Conservation (phyloP, 1,140 invertebrate genomes). For the Adoxophyes honmai region DNA sequence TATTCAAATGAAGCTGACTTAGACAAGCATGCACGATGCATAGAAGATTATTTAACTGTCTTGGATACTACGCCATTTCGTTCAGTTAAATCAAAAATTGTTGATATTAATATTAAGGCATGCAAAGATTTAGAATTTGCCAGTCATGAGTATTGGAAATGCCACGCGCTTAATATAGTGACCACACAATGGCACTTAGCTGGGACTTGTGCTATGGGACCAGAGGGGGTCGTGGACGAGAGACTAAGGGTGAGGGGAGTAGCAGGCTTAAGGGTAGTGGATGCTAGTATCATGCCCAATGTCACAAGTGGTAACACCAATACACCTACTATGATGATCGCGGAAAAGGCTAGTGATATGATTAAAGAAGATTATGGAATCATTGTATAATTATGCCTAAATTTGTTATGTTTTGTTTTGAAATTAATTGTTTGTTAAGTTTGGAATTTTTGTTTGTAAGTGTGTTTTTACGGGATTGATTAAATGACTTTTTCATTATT, state of each 20-base stretch:
- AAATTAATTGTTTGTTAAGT: too few relatives aligned
- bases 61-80: conserved; percentile 52
- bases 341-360: conserved; percentile 78
- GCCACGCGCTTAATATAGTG: conserved; percentile 81
- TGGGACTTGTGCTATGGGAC: conserved; percentile 91
- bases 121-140: conserved; percentile 83
- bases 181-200: conserved; percentile 90
- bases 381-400: too few relatives aligned
- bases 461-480: too few relatives aligned
- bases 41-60: neutral
- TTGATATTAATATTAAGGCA: conserved; percentile 81
- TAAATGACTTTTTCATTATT: too few relatives aligned
- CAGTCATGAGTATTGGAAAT: conserved; percentile 84
- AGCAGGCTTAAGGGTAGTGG: conserved; percentile 81
- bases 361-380: conserved; percentile 78
- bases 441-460: too few relatives aligned
- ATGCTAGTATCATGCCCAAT: conserved; percentile 86
- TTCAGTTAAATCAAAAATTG: conserved; percentile 82
- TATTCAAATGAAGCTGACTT: neutral
- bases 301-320: conserved; percentile 80
- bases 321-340: conserved; percentile 80
- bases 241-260: conserved; percentile 82
- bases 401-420: too few relatives aligned
- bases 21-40: neutral
- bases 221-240: conserved; percentile 81